Evolutionary conservation across 2,797 vertebrate genomes (phyloP), one percentile per base, ranked within the genome.

Genomic region (Sphenodon punctatus): DNA sequence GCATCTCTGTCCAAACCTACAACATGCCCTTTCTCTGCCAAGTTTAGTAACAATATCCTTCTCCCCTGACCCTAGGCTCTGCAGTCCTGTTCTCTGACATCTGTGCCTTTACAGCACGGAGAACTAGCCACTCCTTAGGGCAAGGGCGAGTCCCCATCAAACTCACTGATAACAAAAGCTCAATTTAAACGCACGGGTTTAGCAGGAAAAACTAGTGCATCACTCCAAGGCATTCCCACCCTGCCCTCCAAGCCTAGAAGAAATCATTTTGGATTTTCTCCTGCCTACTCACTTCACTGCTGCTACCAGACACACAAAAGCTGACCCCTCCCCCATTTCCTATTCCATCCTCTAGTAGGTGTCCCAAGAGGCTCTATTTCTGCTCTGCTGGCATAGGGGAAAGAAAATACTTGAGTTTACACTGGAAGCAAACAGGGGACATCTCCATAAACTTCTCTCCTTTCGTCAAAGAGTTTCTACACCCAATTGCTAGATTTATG

Each of bases 341-440:
- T 78, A 42, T 66, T 38, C 27, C 42, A 67, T 34, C 11, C 36
- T 65, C 27, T 66, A 34, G 15, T 2, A 6, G 8, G 23, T 87
- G 46, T 2, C 23, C 46, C 63, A 3, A 51, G 60, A 51, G 55
- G 72, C 67, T 43, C 51, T 60, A 25, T 45, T 38, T 74, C 64
- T 70, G 63, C 48, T 82, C 78, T 2, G 1, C 67, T 82, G 56
- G 60, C 84, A 66, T 48, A 70, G 58, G 75, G n/a, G n/a, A n/a
- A n/a, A n/a, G n/a, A n/a, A n/a, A n/a, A n/a, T n/a, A n/a, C n/a
- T n/a, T n/a, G n/a, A 61, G 79, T 49, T 41, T n/a, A 43, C 32
- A 76, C 36, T 42, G 53, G 75, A 74, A 72, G 32, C 63, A 76
- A 72, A 39, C 32, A 11, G 19, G n/a, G 58, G 34, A 59, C 23